These are phyloP conservation scores for Pygoscelis adeliae DNA, from an alignment of 2,113 vertebrate species.

Conservation along the genomic window DNA sequence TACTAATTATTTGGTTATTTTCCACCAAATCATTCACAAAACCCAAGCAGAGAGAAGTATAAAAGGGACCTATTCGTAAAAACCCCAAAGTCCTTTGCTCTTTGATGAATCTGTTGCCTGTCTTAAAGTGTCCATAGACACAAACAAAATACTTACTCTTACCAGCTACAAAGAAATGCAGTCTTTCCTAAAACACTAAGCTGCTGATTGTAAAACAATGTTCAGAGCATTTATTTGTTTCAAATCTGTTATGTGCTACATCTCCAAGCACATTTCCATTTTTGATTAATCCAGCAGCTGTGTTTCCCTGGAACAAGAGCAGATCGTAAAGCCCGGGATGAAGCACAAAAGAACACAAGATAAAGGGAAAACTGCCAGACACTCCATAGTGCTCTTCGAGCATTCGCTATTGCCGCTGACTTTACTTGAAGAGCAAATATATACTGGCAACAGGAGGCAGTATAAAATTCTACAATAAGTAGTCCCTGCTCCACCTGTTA, in stretches of 20 bases:
- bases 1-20: not conserved
- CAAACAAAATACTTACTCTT: not conserved
- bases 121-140: not conserved
- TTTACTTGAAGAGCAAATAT: not conserved
- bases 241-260: not conserved
- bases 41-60: not conserved
- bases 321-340: constrained; percentile 18
- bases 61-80: not conserved
- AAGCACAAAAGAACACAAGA: constrained; percentile 1
- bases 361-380: constrained; percentile 14
- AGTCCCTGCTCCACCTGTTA: not conserved
- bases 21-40: not conserved
- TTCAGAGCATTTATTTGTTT: not conserved
- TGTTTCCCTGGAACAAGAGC: constrained; percentile 33
- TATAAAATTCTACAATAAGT: not conserved
- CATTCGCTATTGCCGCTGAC: not conserved
- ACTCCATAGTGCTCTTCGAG: not conserved
- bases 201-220: not conserved
- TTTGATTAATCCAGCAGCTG: constrained; percentile 61
- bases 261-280: constrained; percentile 28
- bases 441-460: not conserved
- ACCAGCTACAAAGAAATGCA: not conserved
- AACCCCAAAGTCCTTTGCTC: not conserved
- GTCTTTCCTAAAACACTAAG: not conserved
- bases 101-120: not conserved